Base-by-base conservation (phyloP, 2,888 invertebrate species). In the Sthenelais limicola region DNA sequence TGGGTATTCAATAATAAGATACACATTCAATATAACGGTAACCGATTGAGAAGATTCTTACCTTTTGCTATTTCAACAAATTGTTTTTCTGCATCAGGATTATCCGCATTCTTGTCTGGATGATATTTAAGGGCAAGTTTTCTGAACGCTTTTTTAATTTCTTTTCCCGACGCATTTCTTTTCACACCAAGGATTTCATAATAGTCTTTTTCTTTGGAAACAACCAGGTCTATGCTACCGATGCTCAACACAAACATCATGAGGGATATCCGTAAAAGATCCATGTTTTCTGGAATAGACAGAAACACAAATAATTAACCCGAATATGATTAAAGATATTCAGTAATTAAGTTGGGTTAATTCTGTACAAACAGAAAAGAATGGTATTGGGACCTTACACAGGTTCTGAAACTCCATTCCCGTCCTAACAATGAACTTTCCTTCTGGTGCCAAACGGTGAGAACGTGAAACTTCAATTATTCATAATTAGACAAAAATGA, bases 1-100 rank as follows among this genome's bases (percentile, higher is more conserved):
- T n/a, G n/a, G n/a, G n/a, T n/a, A n/a, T n/a, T n/a, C n/a, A n/a
- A n/a, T n/a, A n/a, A n/a, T n/a, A n/a, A n/a, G n/a, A n/a, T n/a
- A n/a, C n/a, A n/a, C n/a, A n/a, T n/a, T n/a, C n/a, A n/a, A n/a
- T n/a, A n/a, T n/a, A n/a, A n/a, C n/a, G n/a, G n/a, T n/a, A n/a
- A n/a, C n/a, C n/a, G n/a, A n/a, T n/a, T 43, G 12, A 12, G 43
- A 43, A 43, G 43, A 43, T 12, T 52, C 74, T 28, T 80, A 90
- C 90, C 90, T 88, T 89, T 87, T 28, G 89, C 89, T 77, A 90
- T 89, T 81, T 90, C 88, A 68, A 88, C 82, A 80, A 90, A 90
- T 78, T 89, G 89, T 56, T 88, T 86, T 79, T 90, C 88, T 1
- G 90, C 90, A 52, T 86, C 85, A 58, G 87, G 87, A n/a, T 85